Conservation (phyloP, 92 coral and sea anemone species). For the Zoanthus sansibaricus region DNA sequence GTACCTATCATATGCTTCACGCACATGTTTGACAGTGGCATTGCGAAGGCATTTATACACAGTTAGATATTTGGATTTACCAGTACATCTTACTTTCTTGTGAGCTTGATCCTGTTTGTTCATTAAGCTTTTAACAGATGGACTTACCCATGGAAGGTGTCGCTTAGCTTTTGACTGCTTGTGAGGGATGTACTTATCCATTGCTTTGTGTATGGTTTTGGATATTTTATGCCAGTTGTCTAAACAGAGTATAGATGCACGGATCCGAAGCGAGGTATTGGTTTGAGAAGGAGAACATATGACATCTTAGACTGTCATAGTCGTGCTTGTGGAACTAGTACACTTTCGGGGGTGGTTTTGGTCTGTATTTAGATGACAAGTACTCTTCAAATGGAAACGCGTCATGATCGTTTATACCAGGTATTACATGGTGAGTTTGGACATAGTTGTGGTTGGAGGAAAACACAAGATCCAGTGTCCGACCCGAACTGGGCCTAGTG, state of each 20-base stretch:
- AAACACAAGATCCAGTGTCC: conserved; percentile 64
- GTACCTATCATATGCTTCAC: conserved; percentile 49
- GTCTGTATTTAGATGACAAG: conserved; percentile 52
- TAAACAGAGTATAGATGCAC: no score
- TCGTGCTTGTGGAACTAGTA: conserved; percentile 58
- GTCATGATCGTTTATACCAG: conserved; percentile 61
- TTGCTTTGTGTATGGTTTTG: conserved; percentile 45
- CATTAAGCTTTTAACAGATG: conserved; percentile 52
- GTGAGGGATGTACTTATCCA: conserved; percentile 50
- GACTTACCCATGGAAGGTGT: conserved; percentile 65
- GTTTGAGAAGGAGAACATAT: conserved; percentile 47
- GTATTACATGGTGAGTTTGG: conserved; percentile 56
- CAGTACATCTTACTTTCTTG: conserved; percentile 40
- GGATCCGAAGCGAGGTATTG: conserved; percentile 49
- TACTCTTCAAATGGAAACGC: conserved; percentile 50
- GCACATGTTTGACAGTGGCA: conserved; percentile 28
- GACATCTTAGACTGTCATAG: conserved; percentile 41
- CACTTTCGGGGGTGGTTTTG: conserved; percentile 55
- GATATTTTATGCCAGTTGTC: conserved; percentile 59
- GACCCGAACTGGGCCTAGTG: conserved; percentile 54
- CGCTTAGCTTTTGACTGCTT: conserved; percentile 48
- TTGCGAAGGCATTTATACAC: conserved; percentile 35
- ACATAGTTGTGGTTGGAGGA: conserved; percentile 52
- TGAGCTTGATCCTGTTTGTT: conserved; percentile 67
- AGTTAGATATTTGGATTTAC: conserved; percentile 4